phyloP scores from a whole-genome alignment of 1,140 invertebrate species.

The Drosophila carrolli region DNA sequence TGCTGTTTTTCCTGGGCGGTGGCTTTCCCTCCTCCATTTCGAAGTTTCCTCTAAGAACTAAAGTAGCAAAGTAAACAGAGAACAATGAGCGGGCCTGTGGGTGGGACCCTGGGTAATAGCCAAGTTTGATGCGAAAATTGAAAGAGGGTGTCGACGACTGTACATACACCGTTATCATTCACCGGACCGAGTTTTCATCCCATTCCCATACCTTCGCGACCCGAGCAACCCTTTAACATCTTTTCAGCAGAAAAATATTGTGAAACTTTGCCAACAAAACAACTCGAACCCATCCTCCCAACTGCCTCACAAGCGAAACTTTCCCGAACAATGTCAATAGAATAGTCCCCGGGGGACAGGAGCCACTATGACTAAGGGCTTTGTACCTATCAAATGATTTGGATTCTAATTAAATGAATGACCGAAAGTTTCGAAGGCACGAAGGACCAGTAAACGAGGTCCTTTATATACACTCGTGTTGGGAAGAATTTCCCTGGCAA shows the following conservation, averaged over 20 bases:
- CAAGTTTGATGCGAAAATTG: conserved; percentile 61
- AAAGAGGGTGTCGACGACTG: conserved; percentile 54
- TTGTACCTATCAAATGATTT: conserved; percentile 56
- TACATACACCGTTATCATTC: conserved; percentile 54
- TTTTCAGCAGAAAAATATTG: conserved; percentile 57
- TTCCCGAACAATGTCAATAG: conserved; percentile 51
- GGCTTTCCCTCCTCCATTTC: conserved; percentile 3
- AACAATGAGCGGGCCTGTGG: conserved; percentile 26
- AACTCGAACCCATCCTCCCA: conserved; percentile 24
- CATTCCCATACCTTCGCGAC: neutral
- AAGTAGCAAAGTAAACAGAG: conserved; percentile 70
- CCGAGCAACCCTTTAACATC: conserved; percentile 48
- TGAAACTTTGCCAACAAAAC: conserved; percentile 57
- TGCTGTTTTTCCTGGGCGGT: conserved; percentile 37
- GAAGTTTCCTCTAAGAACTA: conserved; percentile 66
- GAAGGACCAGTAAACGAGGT: conserved; percentile 6
- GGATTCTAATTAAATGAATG: conserved; percentile 56
- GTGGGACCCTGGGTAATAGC: conserved; percentile 43
- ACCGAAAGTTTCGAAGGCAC: conserved; percentile 29
- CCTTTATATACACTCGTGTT: conserved; percentile 9
- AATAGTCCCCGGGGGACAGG: conserved; percentile 45
- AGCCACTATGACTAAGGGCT: conserved; percentile 49
- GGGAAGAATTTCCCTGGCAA: conserved; percentile 9
- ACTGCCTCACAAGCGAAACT: conserved; percentile 7
- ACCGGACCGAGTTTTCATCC: conserved; percentile 17